Evolutionary conservation across 2,797 vertebrate genomes (phyloP), one percentile per base, ranked within the genome.

Genomic region (Tapirus indicus): DNA sequence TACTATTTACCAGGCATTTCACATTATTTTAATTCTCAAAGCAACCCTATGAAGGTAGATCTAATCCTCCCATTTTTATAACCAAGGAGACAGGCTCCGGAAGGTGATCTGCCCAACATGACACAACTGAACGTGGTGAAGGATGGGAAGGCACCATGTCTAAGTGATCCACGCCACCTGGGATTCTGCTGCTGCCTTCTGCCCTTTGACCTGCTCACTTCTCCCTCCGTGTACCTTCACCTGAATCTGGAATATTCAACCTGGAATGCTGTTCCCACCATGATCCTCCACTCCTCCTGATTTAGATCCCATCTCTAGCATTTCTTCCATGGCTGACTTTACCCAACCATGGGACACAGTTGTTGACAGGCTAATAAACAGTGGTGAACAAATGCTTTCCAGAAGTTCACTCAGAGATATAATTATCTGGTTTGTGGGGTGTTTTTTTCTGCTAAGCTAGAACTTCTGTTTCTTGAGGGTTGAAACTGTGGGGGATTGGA

Each of bases 11-110:
- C 41, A 56, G 21, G 25, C 10, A 78, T 41, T 62, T 21, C 18
- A 52, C 12, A 27, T 68, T 77, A 71, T 52, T 88, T 96, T 58
- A 13, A 83, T 96, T 91, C 87, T 91, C 47, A 88, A 18, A 58
- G 35, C 54, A 38, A 11, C 8, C 5, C 17, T 56, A 32, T 9
- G 54, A 44, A 44, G 56, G 44, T 7, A 80, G 44, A 60, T 12
- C 8, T 75, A 82, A 79, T 56, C 32, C 86, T 60, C 2, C 14
- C 20, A 3, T 88, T 60, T 95, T 49, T 52, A 38, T 12, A 41
- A n/a, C 35, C 18, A 79, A 82, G 35, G 84, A 88, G 35, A 72
- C 2, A 44, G 47, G 52, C 27, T 74, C 35, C 41, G 20, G 62
- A 29, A 87, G 21, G 23, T 32, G 23, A 60, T 29, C n/a, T 47